A percentile compares a stretch with the other conserved stretches of the same genome.
Conservation (phyloP, 2,888 invertebrate species). For the Limenitis camilla region DNA sequence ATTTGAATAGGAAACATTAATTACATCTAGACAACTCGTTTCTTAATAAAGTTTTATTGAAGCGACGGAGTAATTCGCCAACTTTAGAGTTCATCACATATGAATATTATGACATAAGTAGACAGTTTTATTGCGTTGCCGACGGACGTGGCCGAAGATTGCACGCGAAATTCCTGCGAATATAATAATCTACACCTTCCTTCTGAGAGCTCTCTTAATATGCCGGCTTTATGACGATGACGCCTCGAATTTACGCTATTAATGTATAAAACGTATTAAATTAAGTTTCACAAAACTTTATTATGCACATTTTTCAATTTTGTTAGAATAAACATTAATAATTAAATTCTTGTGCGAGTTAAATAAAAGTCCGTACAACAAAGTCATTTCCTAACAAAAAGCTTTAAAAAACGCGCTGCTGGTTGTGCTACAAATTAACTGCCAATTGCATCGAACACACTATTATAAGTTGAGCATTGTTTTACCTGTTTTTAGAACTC, state of each 20-base stretch:
- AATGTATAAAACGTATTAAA: conserved; percentile 24
- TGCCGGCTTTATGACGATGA: conserved; percentile 51
- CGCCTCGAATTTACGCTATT: conserved; percentile 27
- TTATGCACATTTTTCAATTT: background rate
- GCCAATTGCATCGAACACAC: conserved; percentile 69
- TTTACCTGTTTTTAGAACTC: conserved; percentile 62
- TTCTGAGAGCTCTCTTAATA: conserved; percentile 30
- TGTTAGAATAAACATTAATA: background rate
- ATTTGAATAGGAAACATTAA: background rate
- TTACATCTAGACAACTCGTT: conserved; percentile 1
- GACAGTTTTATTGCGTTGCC: conserved; percentile 60
- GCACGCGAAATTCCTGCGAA: conserved; percentile 35
- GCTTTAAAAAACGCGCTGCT: conserved; percentile 51
- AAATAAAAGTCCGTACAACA: background rate
- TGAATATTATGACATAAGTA: conserved; percentile 65
- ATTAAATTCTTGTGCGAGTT: background rate
- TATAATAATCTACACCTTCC: conserved; percentile 51
- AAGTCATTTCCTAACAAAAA: conserved; percentile 32
- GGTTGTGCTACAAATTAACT: conserved; percentile 65
- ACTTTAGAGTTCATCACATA: conserved; percentile 59
- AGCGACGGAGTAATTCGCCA: conserved; percentile 42
- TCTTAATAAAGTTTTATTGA: conserved; percentile 21
- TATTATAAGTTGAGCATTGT: conserved; percentile 70
- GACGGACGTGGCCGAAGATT: conserved; percentile 61
- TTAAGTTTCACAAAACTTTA: background rate